These are phyloP conservation scores for Bubo blakistoni DNA, from an alignment of 2,113 vertebrate species.

Conservation along the genomic window DNA sequence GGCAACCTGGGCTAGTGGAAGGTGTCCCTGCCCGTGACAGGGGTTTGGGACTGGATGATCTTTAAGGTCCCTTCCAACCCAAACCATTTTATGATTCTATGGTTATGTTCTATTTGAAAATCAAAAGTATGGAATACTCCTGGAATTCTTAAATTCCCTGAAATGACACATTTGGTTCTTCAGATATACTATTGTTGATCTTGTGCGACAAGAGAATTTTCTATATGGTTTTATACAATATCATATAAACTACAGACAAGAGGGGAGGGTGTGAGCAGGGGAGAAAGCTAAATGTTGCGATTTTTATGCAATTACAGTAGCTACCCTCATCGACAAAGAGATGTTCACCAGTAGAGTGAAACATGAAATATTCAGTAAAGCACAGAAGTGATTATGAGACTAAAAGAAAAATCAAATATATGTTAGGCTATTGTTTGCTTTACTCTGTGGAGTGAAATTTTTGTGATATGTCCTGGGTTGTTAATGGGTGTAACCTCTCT, in stretches of 20 bases:
- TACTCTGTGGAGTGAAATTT: not conserved
- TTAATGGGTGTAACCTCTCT: not conserved
- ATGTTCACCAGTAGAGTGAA: not conserved
- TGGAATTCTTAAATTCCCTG: not conserved
- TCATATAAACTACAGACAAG: not conserved
- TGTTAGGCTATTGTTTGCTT: not conserved
- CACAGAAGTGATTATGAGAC: not conserved
- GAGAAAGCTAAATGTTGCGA: not conserved
- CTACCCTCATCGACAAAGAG: rapidly evolving
- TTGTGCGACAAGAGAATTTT: not conserved
- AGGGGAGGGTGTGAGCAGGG: not conserved
- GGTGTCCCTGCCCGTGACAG: too few species aligned
- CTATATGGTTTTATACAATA: not conserved
- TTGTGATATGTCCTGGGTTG: rapidly evolving
- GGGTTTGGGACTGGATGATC: too few species aligned
- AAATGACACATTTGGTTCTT: not conserved
- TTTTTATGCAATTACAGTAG: not conserved
- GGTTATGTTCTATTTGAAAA: not conserved
- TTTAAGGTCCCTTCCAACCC: too few species aligned
- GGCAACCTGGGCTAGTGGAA: too few species aligned
- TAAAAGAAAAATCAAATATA: not conserved
- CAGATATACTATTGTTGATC: not conserved
- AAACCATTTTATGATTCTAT: too few species aligned
- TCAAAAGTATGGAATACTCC: not conserved
- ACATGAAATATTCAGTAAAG: not conserved